A percentile compares a stretch with the other conserved stretches of the same genome.
These are phyloP conservation scores for Heliconius cydno DNA, from an alignment of 2,888 invertebrate species.

Conservation along the genomic window DNA sequence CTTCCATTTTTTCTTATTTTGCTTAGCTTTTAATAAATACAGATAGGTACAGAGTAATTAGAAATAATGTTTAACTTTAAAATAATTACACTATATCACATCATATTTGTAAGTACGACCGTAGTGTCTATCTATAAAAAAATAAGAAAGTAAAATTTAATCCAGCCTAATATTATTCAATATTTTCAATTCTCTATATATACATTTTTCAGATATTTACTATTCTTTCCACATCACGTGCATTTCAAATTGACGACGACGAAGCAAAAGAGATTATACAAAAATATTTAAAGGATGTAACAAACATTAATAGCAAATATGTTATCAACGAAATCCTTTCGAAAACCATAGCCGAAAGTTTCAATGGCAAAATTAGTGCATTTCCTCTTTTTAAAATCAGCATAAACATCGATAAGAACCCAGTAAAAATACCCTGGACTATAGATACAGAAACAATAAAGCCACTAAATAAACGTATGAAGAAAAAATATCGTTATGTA, in stretches of 20 bases:
- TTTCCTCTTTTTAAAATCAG: conserved; percentile 71
- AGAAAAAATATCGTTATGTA: conserved; percentile 52
- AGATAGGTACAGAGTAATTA: neutral
- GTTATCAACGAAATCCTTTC: conserved; percentile 65
- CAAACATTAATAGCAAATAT: conserved; percentile 65
- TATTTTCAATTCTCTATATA: too few relatives aligned
- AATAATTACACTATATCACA: neutral
- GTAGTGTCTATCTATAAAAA: neutral
- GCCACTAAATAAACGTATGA: conserved; percentile 34
- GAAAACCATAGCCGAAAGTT: conserved; percentile 62
- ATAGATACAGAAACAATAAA: conserved; percentile 48
- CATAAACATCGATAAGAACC: conserved; percentile 67
- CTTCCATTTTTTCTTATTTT: neutral
- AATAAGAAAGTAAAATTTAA: neutral
- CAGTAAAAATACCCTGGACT: conserved; percentile 74
- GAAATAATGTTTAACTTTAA: conserved; percentile 1
- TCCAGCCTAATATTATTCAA: neutral
- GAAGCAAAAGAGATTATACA: conserved; percentile 57
- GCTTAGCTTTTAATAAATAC: neutral
- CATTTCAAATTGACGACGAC: conserved; percentile 52
- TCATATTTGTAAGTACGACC: conserved; percentile 15
- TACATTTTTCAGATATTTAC: conserved; percentile 14
- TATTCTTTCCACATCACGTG: conserved; percentile 42
- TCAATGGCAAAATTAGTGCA: conserved; percentile 64
- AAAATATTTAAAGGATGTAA: conserved; percentile 62